phyloP scores from a whole-genome alignment of 2,797 vertebrate species.

The Sphenopsis melanotis region DNA sequence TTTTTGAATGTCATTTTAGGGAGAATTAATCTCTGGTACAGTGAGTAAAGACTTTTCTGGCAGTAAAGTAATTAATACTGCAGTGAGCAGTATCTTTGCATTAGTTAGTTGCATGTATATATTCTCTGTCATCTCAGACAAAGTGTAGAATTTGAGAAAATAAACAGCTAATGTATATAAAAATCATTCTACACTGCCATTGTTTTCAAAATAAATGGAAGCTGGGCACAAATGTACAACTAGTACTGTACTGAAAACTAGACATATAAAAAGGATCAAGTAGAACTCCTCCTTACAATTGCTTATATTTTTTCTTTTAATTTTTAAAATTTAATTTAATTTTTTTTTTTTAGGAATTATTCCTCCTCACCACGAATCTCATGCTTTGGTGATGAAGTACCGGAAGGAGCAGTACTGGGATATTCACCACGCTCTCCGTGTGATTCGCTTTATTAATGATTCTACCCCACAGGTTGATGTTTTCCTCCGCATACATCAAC shows the following conservation, averaged over 20 bases:
- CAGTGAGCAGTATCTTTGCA: background rate
- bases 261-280: background rate
- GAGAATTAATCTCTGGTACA: background rate
- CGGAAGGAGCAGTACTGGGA: slow-evolving; percentile 89
- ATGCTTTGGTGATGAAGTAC: slow-evolving; percentile 83
- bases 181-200: background rate
- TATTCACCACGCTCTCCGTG: slow-evolving; percentile 83
- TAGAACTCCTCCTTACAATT: background rate
- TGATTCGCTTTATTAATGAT: slow-evolving; percentile 84
- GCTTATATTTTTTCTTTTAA: background rate
- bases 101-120: background rate
- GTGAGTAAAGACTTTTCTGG: background rate
- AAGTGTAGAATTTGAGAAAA: background rate
- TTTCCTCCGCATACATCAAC: slow-evolving; percentile 88
- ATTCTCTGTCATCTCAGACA: background rate
- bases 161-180: background rate
- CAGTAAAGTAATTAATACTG: background rate
- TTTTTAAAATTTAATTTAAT: too few relatives aligned
- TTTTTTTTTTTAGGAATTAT: slow-evolving; percentile 81
- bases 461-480: slow-evolving; percentile 84
- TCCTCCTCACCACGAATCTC: slow-evolving; percentile 91
- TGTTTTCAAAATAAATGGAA: background rate
- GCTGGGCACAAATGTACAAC: background rate
- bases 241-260: background rate
- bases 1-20: background rate